phyloP scores from a whole-genome alignment of 2,113 vertebrate species.

The Rattus norvegicus region GRCr8 NC_086023.1:111223001-111223500 shows the following conservation, averaged over 20 bases:
- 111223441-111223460: conserved; percentile 26
- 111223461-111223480: not conserved
- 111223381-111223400: conserved; percentile 30
- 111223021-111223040: conserved; percentile 44
- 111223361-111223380: not conserved
- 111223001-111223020: conserved; percentile 23
- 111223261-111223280: conserved; percentile 27
- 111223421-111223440: not conserved
- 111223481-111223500: not conserved
- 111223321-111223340: not conserved
- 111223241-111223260: not conserved
- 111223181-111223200: conserved; percentile 4
- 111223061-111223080: conserved; percentile 56
- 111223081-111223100: not conserved
- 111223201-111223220: conserved; percentile 29
- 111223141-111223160: not conserved
- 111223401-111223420: conserved; percentile 36
- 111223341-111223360: conserved; percentile 5
- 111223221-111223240: conserved; percentile 19
- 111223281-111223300: not conserved
- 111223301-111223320: conserved; percentile 16
- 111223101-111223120: conserved; percentile 44
- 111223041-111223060: conserved; percentile 32
- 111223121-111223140: not conserved
- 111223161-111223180: conserved; percentile 28